Percentiles rank a stretch among this genome's conserved stretches.
These are phyloP conservation scores for Drosophila quadrilineata DNA, from an alignment of 1,140 invertebrate genomes.

Conservation along the genomic window DNA sequence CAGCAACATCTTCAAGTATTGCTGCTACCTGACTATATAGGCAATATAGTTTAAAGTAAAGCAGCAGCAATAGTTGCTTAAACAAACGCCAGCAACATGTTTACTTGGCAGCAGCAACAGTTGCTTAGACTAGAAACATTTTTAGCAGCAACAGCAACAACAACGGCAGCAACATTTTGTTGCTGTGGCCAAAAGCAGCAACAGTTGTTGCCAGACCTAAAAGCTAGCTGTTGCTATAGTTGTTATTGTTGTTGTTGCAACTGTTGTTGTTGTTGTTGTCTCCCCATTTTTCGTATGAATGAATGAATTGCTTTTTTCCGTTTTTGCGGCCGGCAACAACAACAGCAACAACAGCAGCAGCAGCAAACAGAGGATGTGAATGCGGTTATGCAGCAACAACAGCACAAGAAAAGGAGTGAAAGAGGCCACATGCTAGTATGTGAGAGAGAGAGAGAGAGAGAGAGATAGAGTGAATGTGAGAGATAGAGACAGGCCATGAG, in stretches of 20 bases:
- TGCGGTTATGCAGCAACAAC: slow-evolving; percentile 33
- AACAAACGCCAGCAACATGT: background rate
- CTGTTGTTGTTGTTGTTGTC: slow-evolving; percentile 24
- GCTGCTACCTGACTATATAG: too few species aligned
- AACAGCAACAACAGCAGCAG: slow-evolving; percentile 33
- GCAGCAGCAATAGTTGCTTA: slow-evolving; percentile 22
- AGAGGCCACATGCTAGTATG: too few species aligned
- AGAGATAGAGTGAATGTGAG: slow-evolving; percentile 60
- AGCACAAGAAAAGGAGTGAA: too few species aligned
- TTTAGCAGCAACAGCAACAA: slow-evolving; percentile 51
- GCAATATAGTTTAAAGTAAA: too few species aligned
- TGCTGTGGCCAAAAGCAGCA: slow-evolving; percentile 26
- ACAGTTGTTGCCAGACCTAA: too few species aligned
- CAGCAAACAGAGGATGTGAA: slow-evolving; percentile 35
- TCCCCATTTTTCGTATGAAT: slow-evolving; percentile 57
- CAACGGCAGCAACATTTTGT: slow-evolving; percentile 38
- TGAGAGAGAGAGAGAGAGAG: slow-evolving; percentile 36
- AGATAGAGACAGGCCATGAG: slow-evolving; percentile 73
- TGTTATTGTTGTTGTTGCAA: background rate
- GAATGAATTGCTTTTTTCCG: slow-evolving; percentile 77
- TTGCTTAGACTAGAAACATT: too few species aligned
- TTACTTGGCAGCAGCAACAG: slow-evolving; percentile 6
- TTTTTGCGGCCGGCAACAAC: slow-evolving; percentile 44
- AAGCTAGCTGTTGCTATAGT: background rate
- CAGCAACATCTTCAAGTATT: too few species aligned